Conservation (phyloP, 2,113 vertebrate genomes). For the Tachysurus vachellii region DNA sequence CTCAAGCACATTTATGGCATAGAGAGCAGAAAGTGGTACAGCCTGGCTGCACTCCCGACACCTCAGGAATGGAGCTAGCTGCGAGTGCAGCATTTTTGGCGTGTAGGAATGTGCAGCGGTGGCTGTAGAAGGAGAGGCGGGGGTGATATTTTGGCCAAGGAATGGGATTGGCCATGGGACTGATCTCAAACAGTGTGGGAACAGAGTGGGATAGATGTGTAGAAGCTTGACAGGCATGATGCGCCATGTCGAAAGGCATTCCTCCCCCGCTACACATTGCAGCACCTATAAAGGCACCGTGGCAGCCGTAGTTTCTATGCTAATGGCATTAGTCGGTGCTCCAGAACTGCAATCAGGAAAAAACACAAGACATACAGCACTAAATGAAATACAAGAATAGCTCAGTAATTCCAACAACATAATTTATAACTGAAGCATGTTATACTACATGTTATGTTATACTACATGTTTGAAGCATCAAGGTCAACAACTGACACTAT, state of each 20-base stretch:
- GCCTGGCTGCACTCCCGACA: constrained; percentile 32
- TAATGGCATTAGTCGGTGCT: constrained; percentile 40
- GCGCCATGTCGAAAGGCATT: constrained; percentile 41
- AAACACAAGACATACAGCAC: neutral
- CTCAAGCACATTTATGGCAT: constrained; percentile 25
- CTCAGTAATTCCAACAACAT: neutral
- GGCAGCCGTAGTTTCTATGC: constrained; percentile 20
- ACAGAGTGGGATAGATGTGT: constrained; percentile 25
- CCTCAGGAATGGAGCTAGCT: constrained; percentile 48
- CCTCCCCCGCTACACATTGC: constrained; percentile 36
- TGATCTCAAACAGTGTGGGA: constrained; percentile 42
- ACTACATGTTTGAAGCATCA: neutral
- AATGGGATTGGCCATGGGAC: constrained; percentile 48
- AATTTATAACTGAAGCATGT: neutral
- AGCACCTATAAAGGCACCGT: constrained; percentile 25
- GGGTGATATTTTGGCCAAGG: constrained; percentile 39
- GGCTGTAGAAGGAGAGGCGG: constrained; percentile 35
- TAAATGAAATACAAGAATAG: neutral
- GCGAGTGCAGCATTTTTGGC: constrained; percentile 41
- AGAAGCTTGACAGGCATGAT: constrained; percentile 31
- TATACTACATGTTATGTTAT: neutral
- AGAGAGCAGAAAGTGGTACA: constrained; percentile 4
- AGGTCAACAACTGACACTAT: constrained; percentile 14
- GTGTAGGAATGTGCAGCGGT: constrained; percentile 39
- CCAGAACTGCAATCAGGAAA: neutral